Conservation (phyloP, 2,797 vertebrate genomes). For the Parotocinclus haroldoi region DNA sequence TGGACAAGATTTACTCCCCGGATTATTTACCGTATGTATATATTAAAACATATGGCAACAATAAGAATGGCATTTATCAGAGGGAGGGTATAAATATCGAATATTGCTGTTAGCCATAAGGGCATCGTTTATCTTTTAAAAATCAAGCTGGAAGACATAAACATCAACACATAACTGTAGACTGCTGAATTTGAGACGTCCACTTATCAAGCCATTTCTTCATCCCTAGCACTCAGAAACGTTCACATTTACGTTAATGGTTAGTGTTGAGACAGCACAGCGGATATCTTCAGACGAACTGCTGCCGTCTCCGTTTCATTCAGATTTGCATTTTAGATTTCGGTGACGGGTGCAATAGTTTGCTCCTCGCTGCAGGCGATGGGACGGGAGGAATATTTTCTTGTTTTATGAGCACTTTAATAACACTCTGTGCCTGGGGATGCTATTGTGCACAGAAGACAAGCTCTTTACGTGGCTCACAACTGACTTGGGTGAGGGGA, state of each 20-base stretch:
- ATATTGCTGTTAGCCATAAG: too few relatives aligned
- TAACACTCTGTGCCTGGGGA: background rate
- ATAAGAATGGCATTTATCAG: too few relatives aligned
- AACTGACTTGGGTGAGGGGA: slow-evolving; percentile 2
- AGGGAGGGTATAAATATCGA: too few relatives aligned
- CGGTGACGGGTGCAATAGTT: background rate
- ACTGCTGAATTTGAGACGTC: background rate
- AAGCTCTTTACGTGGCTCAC: background rate
- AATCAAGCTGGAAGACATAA: background rate
- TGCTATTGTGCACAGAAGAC: background rate
- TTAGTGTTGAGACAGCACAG: background rate
- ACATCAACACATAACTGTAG: background rate
- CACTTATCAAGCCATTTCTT: slow-evolving; percentile 1
- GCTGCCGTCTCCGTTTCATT: background rate
- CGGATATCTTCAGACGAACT: slow-evolving; percentile 1
- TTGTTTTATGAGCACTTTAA: slow-evolving; percentile 16
- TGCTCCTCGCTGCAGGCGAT: slow-evolving; percentile 8
- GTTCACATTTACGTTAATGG: background rate
- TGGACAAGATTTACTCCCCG: too few relatives aligned
- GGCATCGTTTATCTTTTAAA: too few relatives aligned
- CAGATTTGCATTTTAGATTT: slow-evolving; percentile 24
- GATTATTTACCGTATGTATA: too few relatives aligned
- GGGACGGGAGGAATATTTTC: slow-evolving; percentile 16
- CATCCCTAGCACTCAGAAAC: too few relatives aligned
- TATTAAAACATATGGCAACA: too few relatives aligned